Evolutionary conservation across 2,888 invertebrate species (phyloP), one percentile per base, ranked within the genome.

Genomic region (Dasypogon diadema): DNA sequence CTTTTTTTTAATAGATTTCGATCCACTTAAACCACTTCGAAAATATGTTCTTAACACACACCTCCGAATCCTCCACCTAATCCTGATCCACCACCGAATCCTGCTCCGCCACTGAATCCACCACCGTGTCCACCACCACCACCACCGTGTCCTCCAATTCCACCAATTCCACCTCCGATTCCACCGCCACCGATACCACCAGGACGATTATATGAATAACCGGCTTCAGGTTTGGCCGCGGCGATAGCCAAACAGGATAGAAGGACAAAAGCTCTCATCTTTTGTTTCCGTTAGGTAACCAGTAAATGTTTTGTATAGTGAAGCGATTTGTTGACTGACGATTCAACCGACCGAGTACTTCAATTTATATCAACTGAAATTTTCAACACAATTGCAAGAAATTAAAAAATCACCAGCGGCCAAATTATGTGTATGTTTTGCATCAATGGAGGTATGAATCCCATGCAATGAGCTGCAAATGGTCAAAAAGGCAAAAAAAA

Each of bases 251-350:
- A 82, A 79, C 86, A 86, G 81, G 86, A 86, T 81, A 86, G 82
- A 80, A 86, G 81, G 80, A 86, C 84, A 80, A 86, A 86, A 77
- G 83, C 84, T 84, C 83, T 85, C 86, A 86, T 86, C 79, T 79
- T 81, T 80, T 56, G 55, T 70, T 51, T 24, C n/a, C 34, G 14
- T 51, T 65, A 75, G 73, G 63, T 72, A 72, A 55, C 68, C 58
- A 81, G 81, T 81, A 80, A 81, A 82, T 83, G 84, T 85, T 70
- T 54, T 54, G 54, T 84, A 82, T 84, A 82, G 84, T 83, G 82
- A 85, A 82, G 83, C 85, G 82, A 84, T 84, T 84, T 83, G 83
- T 86, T 84, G 83, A 86, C 86, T 86, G 86, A 86, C 84, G 82
- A 85, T 82, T 81, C 82, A 82, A 80, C 81, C 82, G 81, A 81